These are phyloP conservation scores for Mesocricetus auratus DNA, from an alignment of 2,113 vertebrate species.

Conservation along the genomic window DNA sequence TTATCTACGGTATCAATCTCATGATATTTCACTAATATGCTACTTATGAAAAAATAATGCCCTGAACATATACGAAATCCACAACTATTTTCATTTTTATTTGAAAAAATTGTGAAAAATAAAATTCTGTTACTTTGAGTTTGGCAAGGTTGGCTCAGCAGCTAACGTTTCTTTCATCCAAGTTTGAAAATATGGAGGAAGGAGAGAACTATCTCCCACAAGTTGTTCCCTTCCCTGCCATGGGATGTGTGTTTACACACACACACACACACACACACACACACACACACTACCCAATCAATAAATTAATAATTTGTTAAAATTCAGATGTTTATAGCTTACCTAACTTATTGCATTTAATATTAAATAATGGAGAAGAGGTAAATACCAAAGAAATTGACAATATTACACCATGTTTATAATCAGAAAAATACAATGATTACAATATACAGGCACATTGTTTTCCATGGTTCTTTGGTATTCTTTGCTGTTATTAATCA, in stretches of 20 bases:
- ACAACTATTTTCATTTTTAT: neutral
- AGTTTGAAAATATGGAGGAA: neutral
- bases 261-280: neutral
- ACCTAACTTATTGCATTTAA: neutral
- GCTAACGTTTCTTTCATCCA: neutral
- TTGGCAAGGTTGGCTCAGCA: neutral
- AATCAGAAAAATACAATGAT: neutral
- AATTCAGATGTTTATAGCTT: neutral
- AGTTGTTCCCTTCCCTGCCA: neutral
- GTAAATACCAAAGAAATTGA: neutral
- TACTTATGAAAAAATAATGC: neutral
- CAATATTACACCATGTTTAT: neutral
- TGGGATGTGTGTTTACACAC: neutral
- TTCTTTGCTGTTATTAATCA: neutral
- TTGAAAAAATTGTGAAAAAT: neutral
- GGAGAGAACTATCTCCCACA: neutral
- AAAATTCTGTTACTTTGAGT: neutral
- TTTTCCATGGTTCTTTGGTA: neutral
- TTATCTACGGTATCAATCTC: neutral
- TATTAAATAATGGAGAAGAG: neutral
- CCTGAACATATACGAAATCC: neutral
- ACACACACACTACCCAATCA: neutral
- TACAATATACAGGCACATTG: neutral
- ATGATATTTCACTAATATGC: neutral
- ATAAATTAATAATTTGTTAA: neutral